Percentiles rank a stretch among this genome's conserved stretches.
Conservation (phyloP, 2,888 invertebrate genomes). For the Cynaeus angustus region DNA sequence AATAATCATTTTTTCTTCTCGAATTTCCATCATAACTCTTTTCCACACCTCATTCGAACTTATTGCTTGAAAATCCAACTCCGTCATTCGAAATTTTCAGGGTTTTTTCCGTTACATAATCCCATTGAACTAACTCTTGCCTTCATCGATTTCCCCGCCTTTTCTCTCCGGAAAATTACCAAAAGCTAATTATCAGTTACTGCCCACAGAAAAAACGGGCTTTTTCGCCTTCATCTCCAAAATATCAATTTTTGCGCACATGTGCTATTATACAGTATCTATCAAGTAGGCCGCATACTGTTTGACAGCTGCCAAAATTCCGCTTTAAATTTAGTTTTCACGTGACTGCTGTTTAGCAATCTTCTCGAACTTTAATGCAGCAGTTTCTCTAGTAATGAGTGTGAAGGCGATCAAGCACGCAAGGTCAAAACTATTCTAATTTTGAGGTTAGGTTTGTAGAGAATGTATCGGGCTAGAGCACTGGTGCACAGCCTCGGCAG, state of each 20-base stretch:
- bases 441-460: conserved; percentile 44
- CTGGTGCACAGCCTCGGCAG: conserved; percentile 81
- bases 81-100: not conserved
- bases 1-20: conserved; percentile 1
- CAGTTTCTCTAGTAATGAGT: conserved; percentile 4
- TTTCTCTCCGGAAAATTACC: not conserved
- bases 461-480: conserved; percentile 87
- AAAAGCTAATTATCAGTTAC: not conserved
- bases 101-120: conserved; percentile 20
- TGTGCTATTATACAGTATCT: conserved; percentile 11
- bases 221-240: not conserved
- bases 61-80: not conserved
- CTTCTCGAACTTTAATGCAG: conserved; percentile 5
- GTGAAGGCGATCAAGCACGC: conserved; percentile 13
- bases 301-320: conserved; percentile 43
- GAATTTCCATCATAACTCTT: not conserved
- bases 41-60: not conserved
- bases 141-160: conserved; percentile 16
- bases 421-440: conserved; percentile 20
- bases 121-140: not conserved
- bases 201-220: not conserved
- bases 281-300: not conserved
- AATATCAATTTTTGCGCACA: conserved; percentile 22
- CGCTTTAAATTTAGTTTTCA: conserved; percentile 44
- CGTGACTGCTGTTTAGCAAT: conserved; percentile 40